These are phyloP conservation scores for Oceanites oceanicus DNA, from an alignment of 2,113 vertebrate species.

Conservation along the genomic window DNA sequence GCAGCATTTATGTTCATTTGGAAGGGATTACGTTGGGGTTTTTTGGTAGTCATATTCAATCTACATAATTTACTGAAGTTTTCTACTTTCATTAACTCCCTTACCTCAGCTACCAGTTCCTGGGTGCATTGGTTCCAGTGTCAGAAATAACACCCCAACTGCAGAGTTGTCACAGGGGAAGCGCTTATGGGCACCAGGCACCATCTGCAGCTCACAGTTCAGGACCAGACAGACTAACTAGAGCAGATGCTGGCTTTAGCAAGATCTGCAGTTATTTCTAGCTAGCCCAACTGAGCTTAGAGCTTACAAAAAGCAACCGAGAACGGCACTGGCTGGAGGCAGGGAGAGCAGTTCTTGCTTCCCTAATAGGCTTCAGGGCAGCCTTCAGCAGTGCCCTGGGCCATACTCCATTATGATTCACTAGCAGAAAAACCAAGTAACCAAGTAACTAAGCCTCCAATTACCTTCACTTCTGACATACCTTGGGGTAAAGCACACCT, in stretches of 20 bases:
- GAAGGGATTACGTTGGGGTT: not conserved
- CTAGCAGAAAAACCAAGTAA: not conserved
- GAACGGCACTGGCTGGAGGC: not conserved
- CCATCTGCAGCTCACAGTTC: not conserved
- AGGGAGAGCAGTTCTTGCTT: not conserved
- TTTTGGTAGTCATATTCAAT: not conserved
- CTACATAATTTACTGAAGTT: not conserved
- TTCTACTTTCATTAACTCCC: not conserved
- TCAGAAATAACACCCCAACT: not conserved
- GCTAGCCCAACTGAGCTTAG: not conserved
- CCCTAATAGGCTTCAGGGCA: not conserved
- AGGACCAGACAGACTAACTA: not conserved
- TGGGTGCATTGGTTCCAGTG: not conserved
- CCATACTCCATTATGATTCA: accelerated
- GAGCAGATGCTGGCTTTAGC: not conserved
- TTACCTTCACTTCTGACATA: not conserved
- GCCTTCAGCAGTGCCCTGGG: not conserved
- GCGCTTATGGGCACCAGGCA: not conserved
- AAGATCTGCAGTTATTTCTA: not conserved
- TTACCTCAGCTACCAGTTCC: not conserved
- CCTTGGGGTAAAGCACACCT: not conserved
- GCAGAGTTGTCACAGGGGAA: not conserved
- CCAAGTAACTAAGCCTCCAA: not conserved
- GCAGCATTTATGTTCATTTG: not conserved
- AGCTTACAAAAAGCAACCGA: not conserved